Evolutionary conservation across 2,113 vertebrate species (phyloP).

Genomic region (Brienomyrus brachyistius): DNA sequence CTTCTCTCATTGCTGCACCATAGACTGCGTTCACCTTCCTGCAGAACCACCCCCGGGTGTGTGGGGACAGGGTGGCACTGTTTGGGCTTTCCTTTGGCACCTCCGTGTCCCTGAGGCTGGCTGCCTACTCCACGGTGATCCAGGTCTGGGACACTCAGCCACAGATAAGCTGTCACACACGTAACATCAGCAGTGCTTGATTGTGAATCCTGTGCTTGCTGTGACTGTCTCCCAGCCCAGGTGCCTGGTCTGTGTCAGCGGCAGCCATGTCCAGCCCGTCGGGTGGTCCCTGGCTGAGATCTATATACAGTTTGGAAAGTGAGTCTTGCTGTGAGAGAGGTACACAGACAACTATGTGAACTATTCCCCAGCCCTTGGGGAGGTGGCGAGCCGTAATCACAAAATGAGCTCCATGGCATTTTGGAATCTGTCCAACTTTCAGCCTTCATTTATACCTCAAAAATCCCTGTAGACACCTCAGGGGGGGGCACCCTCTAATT

Average conservation of each 20-base stretch:
- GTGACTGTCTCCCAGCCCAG: conserved; percentile 33
- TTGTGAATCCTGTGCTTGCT: neutral
- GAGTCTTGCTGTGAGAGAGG: conserved; percentile 7
- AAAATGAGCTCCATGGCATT: no score
- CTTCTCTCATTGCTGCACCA: neutral
- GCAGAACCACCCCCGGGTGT: conserved; percentile 38
- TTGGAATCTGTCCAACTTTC: neutral
- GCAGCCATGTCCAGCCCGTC: conserved; percentile 36
- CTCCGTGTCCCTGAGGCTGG: conserved; percentile 35
- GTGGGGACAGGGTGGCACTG: conserved; percentile 34
- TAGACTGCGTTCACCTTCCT: conserved; percentile 29
- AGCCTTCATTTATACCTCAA: neutral
- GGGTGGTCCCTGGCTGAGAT: conserved; percentile 28
- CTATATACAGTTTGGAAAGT: conserved; percentile 29
- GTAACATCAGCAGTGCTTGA: no score
- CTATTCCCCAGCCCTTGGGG: no score
- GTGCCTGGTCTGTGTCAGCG: conserved; percentile 45
- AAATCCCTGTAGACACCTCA: neutral
- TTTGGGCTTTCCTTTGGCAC: conserved; percentile 45
- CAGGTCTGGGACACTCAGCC: conserved; percentile 25
- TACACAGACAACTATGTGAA: neutral
- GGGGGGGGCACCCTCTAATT: neutral
- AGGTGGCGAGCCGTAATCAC: no score
- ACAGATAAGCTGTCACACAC: no score
- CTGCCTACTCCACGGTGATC: conserved; percentile 34